Percentiles rank a stretch among this genome's conserved stretches.
These are phyloP conservation scores for Saguinus imperator DNA, from an alignment of 2,113 vertebrate species.

Conservation along the genomic window DNA sequence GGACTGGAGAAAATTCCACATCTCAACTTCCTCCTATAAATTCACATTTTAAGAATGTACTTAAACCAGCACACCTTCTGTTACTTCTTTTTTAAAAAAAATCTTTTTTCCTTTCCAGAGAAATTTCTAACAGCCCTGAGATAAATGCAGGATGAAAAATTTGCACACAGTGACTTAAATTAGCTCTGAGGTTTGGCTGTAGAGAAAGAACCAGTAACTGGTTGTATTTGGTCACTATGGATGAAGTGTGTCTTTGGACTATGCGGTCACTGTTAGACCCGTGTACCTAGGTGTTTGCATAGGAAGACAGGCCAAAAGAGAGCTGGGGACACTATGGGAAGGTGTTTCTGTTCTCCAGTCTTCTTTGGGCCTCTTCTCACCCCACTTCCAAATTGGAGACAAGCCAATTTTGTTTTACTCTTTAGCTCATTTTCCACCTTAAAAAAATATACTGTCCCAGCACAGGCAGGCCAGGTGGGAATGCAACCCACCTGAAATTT, in stretches of 20 bases:
- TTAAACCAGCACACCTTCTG: too few relatives aligned
- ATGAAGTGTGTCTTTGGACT: neutral
- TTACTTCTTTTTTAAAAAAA: too few relatives aligned
- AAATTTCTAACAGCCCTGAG: too few relatives aligned
- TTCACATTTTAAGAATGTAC: too few relatives aligned
- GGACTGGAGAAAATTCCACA: too few relatives aligned
- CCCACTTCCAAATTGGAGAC: neutral
- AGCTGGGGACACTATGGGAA: neutral
- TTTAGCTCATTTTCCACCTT: neutral
- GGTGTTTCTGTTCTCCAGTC: neutral
- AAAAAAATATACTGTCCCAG: neutral
- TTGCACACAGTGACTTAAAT: too few relatives aligned
- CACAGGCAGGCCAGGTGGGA: neutral
- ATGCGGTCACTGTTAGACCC: accelerated
- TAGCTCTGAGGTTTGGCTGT: too few relatives aligned
- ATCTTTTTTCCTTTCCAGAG: too few relatives aligned
- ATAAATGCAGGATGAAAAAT: too few relatives aligned
- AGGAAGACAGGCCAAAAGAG: neutral
- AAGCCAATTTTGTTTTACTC: neutral
- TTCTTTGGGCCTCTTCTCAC: neutral
- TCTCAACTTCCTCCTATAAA: too few relatives aligned
- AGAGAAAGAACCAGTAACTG: too few relatives aligned
- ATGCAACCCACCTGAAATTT: neutral
- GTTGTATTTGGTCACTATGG: neutral
- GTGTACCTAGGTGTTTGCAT: neutral